These are phyloP conservation scores for Triplophysa siluroides DNA, from an alignment of 2,113 vertebrate species.

Conservation along the genomic window DNA sequence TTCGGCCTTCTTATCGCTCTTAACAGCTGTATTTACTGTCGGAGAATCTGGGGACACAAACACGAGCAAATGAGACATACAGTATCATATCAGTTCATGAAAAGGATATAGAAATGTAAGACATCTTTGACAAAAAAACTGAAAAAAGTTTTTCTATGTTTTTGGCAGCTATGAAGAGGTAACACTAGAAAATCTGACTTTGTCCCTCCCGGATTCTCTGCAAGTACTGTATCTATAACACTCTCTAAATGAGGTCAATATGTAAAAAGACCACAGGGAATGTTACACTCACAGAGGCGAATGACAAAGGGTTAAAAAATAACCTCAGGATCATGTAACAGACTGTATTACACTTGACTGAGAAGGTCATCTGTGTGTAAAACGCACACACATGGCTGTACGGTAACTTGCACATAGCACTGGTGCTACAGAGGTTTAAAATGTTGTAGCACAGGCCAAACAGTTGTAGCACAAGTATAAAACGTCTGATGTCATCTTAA, in stretches of 20 bases:
- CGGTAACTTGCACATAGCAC: too few relatives aligned
- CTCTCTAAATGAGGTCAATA: not conserved
- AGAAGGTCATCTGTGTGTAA: conserved; percentile 40
- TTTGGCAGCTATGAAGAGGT: not conserved
- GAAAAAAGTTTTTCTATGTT: not conserved
- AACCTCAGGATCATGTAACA: conserved; percentile 29
- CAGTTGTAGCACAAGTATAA: too few relatives aligned
- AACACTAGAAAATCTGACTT: not conserved
- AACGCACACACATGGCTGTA: not conserved
- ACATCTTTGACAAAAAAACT: too few relatives aligned
- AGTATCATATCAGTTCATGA: not conserved
- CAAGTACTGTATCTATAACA: not conserved
- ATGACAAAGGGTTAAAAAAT: conserved; percentile 27
- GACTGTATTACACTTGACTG: conserved; percentile 16
- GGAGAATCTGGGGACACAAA: conserved; percentile 65
- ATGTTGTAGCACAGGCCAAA: too few relatives aligned
- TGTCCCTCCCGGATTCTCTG: not conserved
- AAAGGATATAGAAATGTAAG: too few relatives aligned
- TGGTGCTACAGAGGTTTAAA: too few relatives aligned
- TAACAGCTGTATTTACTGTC: conserved; percentile 71
- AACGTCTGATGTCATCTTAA: too few relatives aligned
- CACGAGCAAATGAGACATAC: not conserved
- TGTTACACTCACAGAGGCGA: not conserved
- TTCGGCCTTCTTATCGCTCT: conserved; percentile 81
- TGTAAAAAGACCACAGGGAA: not conserved